Base-by-base conservation (phyloP, 2,797 vertebrate genomes). In the Alauda arvensis region DNA sequence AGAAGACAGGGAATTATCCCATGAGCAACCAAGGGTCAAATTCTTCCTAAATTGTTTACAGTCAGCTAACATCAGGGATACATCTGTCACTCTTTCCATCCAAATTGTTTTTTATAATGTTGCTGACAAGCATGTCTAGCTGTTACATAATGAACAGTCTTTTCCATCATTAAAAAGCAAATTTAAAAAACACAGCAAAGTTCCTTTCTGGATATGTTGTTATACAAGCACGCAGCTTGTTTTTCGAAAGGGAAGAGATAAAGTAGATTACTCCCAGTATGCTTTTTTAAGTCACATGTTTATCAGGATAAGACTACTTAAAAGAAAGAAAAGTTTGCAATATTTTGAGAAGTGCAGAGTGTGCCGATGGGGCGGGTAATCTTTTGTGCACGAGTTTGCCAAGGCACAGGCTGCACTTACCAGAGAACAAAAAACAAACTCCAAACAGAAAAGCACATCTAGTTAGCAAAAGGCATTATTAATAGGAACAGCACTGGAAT, bases 351-450 rank as follows among this genome's bases (percentile, higher is more conserved):
- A 80, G 42, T 4, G 42, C 60, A 60, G 18, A 51, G 12, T 0
- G 1, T 78, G 29, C 20, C 0, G 1, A 34, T 68, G 59, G 71
- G 12, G 16, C 0, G 0, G 19, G 9, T 39, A 71, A 33, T 46
- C 66, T 74, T 51, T 76, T 71, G 40, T 5, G 17, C 18, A 31
- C 28, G 51, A 42, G 20, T 77, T 87, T 78, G 60, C 67, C 65
- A 72, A 77, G 70, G 24, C 37, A 87, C 26, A 79, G 42, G 24
- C 63, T 85, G 65, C 39, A 77, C 80, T 90, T 89, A 83, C 63
- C 56, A 67, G 39, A 91, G 83, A 61, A 86, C n/a, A 43, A 37
- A 92, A 92, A 92, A 82, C n/a, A 93, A 88, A 85, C 62, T 71
- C 37, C 76, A 85, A 84, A 76, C 49, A 87, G 57, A 94, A 84